These are phyloP conservation scores for Orthosia incerta DNA, from an alignment of 2,888 invertebrate genomes.

Conservation along the genomic window DNA sequence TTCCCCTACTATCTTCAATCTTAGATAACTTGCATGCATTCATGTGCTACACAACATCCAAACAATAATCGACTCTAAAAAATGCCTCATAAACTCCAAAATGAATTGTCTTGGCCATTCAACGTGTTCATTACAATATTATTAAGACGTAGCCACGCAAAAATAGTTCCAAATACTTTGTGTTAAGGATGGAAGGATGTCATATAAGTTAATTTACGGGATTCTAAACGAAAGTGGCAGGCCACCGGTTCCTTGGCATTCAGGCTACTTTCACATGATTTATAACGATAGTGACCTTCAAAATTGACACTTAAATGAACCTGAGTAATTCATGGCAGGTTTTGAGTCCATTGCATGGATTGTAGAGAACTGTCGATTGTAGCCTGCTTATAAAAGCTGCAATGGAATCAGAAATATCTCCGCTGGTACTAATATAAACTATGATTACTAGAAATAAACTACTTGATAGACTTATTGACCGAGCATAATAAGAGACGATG, in stretches of 20 bases:
- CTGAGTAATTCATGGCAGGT: constrained; percentile 27
- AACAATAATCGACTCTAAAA: constrained; percentile 35
- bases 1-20: constrained; percentile 48
- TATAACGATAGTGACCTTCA: constrained; percentile 64
- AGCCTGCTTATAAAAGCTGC: background rate
- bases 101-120: background rate
- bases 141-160: constrained; percentile 4
- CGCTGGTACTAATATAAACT: background rate
- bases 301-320: constrained; percentile 26
- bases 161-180: constrained; percentile 38
- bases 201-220: constrained; percentile 56
- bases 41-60: background rate
- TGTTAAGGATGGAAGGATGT: constrained; percentile 53
- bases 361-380: background rate
- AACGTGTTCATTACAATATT: constrained; percentile 32
- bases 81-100: background rate
- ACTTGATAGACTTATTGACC: background rate
- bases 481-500: background rate
- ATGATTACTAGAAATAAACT: background rate
- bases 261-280: constrained; percentile 67
- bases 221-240: constrained; percentile 60
- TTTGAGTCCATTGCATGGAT: constrained; percentile 21
- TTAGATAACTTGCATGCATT: constrained; percentile 41
- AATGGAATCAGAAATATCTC: background rate
- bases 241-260: constrained; percentile 61